Evolutionary conservation across 2,113 vertebrate species (phyloP).

Genomic region (Tragelaphus strepsiceros): DNA sequence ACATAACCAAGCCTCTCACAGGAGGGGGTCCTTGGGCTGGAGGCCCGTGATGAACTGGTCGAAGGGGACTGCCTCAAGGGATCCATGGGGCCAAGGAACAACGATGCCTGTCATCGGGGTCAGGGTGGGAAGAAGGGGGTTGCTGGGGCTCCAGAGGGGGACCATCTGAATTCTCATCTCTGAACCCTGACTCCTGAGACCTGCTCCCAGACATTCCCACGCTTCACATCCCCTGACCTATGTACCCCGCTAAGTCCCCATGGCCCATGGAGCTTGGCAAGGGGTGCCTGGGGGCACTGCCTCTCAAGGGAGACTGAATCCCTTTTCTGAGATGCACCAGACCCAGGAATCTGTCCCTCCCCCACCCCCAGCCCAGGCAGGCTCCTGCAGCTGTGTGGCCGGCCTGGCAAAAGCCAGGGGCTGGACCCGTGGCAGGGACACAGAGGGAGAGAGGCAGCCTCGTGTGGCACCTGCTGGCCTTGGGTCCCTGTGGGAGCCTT

Average conservation of each 20-base stretch:
- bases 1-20: constrained; percentile 87
- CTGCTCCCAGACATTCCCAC: background rate
- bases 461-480: background rate
- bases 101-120: background rate
- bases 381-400: background rate
- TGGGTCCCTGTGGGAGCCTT: background rate
- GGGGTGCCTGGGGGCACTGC: background rate
- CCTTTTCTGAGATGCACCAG: background rate
- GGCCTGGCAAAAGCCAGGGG: background rate
- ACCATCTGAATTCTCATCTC: background rate
- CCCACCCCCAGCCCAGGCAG: background rate
- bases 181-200: background rate
- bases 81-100: constrained; percentile 26
- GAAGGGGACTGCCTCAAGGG: background rate
- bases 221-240: too few species aligned
- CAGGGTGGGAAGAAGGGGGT: background rate
- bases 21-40: constrained; percentile 56
- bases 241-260: background rate
- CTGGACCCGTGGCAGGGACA: background rate
- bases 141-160: background rate
- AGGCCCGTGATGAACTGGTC: background rate
- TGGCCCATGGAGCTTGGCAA: background rate
- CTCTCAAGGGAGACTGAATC: background rate
- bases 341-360: background rate
- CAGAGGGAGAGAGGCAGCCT: background rate